These are phyloP conservation scores for Eudyptes chrysolophus DNA, from an alignment of 2,113 vertebrate genomes.

Conservation along the genomic window DNA sequence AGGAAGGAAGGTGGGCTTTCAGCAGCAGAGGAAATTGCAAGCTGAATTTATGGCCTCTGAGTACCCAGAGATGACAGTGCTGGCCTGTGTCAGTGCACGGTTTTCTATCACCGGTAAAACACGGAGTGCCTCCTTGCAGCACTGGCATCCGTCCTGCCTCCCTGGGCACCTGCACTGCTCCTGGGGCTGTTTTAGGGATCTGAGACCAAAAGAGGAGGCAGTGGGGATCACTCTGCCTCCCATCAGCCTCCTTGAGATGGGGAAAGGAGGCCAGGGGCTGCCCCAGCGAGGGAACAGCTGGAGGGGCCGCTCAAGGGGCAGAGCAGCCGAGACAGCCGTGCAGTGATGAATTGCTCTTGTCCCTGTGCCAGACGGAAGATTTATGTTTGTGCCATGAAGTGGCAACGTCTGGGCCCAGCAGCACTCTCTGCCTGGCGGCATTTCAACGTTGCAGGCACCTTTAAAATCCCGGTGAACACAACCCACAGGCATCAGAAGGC, in stretches of 20 bases:
- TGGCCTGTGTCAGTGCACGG: not conserved
- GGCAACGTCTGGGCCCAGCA: not conserved
- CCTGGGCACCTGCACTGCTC: not conserved
- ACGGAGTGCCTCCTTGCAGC: not conserved
- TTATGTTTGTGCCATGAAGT: not conserved
- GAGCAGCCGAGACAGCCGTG: accelerated
- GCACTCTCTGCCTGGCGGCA: not conserved
- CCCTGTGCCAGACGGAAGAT: not conserved
- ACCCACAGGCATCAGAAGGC: not conserved
- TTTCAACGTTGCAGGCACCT: not conserved
- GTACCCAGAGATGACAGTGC: not conserved
- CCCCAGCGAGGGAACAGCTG: not conserved
- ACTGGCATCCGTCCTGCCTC: not conserved
- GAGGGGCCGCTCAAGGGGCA: not conserved
- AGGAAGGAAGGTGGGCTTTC: not conserved
- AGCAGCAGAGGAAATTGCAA: not conserved
- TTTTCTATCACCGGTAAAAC: not conserved
- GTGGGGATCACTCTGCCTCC: not conserved
- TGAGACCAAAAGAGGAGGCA: not conserved
- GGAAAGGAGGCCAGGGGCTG: not conserved
- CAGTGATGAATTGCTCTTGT: slow-evolving; percentile 11
- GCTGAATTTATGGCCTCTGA: not conserved
- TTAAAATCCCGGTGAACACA: not conserved
- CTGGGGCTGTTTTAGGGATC: not conserved
- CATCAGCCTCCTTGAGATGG: not conserved